Evolutionary conservation across 2,113 vertebrate genomes (phyloP).

Genomic region (Podarcis cretensis): DNA sequence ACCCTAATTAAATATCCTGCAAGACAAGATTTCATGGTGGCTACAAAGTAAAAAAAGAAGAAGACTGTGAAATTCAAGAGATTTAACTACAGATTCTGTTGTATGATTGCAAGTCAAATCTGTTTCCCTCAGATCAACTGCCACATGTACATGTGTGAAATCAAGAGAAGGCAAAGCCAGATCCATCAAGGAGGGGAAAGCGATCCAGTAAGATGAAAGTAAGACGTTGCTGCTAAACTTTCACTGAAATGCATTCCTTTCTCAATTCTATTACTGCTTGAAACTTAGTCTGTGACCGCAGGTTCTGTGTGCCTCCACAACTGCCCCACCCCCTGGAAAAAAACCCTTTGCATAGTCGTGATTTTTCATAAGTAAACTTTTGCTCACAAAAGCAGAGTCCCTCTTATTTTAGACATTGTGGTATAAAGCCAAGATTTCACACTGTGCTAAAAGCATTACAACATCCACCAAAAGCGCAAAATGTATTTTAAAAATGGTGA

Average conservation of each 20-base stretch:
- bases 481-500: slow-evolving; percentile 56
- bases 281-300: slow-evolving; percentile 10
- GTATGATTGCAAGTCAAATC: slow-evolving; percentile 15
- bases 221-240: not conserved
- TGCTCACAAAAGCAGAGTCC: slow-evolving; percentile 43
- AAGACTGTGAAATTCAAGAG: not conserved
- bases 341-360: slow-evolving; percentile 53
- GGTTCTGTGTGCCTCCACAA: not conserved
- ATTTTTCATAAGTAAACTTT: slow-evolving; percentile 56
- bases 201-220: not conserved
- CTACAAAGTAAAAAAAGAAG: not conserved
- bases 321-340: not conserved
- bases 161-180: slow-evolving; percentile 40
- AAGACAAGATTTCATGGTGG: not conserved
- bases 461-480: slow-evolving; percentile 67
- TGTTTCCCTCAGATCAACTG: slow-evolving; percentile 40
- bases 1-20: not conserved
- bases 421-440: slow-evolving; percentile 66
- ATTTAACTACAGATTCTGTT: slow-evolving; percentile 3
- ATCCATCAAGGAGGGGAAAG: slow-evolving; percentile 11
- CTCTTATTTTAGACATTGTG: slow-evolving; percentile 62
- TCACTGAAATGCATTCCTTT: not conserved
- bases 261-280: not conserved
- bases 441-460: slow-evolving; percentile 69
- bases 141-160: slow-evolving; percentile 35